Evolutionary conservation across 2,888 invertebrate genomes (phyloP).

Genomic region (Lycophotia porphyrea): DNA sequence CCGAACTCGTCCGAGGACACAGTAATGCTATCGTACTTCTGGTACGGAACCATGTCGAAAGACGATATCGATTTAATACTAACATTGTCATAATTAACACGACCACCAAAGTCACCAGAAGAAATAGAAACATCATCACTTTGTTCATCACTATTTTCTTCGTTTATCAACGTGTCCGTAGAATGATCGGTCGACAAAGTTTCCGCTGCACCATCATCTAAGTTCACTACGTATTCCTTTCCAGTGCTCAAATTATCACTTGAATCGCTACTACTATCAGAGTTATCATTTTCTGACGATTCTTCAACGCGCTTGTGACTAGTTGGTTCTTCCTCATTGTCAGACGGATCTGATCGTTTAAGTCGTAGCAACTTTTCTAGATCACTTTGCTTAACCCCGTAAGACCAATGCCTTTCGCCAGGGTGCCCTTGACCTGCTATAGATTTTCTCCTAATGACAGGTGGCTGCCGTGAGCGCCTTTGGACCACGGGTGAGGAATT

Average conservation of each 20-base stretch:
- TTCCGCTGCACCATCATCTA: slow-evolving; percentile 82
- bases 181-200: slow-evolving; percentile 86
- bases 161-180: slow-evolving; percentile 87
- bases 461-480: slow-evolving; percentile 85
- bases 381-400: slow-evolving; percentile 87
- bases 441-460: slow-evolving; percentile 86
- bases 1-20: slow-evolving; percentile 89
- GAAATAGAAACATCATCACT: slow-evolving; percentile 81
- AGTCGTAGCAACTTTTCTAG: slow-evolving; percentile 85
- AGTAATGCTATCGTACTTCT: slow-evolving; percentile 88
- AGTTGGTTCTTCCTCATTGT: slow-evolving; percentile 80
- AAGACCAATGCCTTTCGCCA: slow-evolving; percentile 87
- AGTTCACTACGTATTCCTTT: slow-evolving; percentile 82
- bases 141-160: slow-evolving; percentile 79
- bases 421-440: slow-evolving; percentile 77
- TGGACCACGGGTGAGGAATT: slow-evolving; percentile 81
- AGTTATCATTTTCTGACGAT: slow-evolving; percentile 70
- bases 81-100: slow-evolving; percentile 88
- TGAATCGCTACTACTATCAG: slow-evolving; percentile 75
- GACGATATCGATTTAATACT: slow-evolving; percentile 89
- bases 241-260: slow-evolving; percentile 79
- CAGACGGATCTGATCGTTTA: slow-evolving; percentile 84
- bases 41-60: slow-evolving; percentile 88
- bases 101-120: slow-evolving; percentile 83
- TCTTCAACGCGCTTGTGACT: slow-evolving; percentile 57